A percentile compares a stretch with the other conserved stretches of the same genome.
These are phyloP conservation scores for Osedax fenrisi DNA, from an alignment of 2,888 invertebrate species.

Conservation along the genomic window DNA sequence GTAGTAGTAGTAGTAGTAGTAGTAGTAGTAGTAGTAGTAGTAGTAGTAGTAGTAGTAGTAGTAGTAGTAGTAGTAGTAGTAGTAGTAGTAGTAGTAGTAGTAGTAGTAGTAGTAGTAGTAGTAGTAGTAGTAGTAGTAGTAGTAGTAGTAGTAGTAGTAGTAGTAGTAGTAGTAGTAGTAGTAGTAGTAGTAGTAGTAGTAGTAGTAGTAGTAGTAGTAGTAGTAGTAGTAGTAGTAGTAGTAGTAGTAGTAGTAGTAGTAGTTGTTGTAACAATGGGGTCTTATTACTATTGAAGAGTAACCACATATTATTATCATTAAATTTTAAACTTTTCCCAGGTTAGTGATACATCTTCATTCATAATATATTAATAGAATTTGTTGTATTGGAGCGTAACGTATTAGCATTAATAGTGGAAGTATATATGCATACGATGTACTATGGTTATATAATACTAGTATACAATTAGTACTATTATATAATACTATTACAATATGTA, in stretches of 20 bases:
- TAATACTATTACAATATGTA: too few species aligned
- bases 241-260: conserved; percentile 18
- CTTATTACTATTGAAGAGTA: too few species aligned
- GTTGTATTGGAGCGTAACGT: too few species aligned
- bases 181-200: conserved; percentile 20
- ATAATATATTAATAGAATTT: too few species aligned
- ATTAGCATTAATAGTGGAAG: too few species aligned
- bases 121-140: conserved; percentile 22
- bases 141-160: conserved; percentile 20
- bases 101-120: conserved; percentile 20
- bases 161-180: conserved; percentile 17
- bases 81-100: conserved; percentile 18
- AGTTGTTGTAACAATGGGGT: conserved; percentile 18
- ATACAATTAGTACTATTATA: too few species aligned
- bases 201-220: conserved; percentile 20
- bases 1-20: conserved; percentile 23
- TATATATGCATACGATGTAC: too few species aligned
- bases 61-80: conserved; percentile 23
- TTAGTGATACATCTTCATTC: too few species aligned
- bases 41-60: conserved; percentile 24
- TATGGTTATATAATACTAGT: too few species aligned
- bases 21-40: not conserved
- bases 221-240: conserved; percentile 16
- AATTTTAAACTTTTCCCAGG: too few species aligned
- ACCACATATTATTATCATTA: too few species aligned